Evolutionary conservation across 2,888 invertebrate genomes (phyloP), one percentile per base, ranked within the genome.

Genomic region (Cenopis cana): DNA sequence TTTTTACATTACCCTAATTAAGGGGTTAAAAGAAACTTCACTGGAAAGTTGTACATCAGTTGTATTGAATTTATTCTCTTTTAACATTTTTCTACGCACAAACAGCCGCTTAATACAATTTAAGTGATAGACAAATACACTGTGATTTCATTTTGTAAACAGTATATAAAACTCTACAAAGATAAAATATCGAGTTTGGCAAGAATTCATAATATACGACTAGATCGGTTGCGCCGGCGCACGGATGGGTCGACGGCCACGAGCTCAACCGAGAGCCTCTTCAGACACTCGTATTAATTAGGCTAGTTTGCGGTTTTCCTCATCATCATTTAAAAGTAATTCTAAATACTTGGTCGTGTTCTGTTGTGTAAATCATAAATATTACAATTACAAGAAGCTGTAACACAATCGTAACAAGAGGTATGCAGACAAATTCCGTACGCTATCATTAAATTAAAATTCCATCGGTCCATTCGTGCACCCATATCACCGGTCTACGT

Each of bases 151-250:
- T 90, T 89, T 91, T 91, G 91, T 91, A 92, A 91, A 92, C 90
- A 88, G 88, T 89, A 90, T 91, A 91, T 91, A 92, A 92, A 92
- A 92, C 91, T 92, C 91, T 91, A 92, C 90, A 91, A 91, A 87
- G 91, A 88, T 90, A 92, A 93, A 93, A 92, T 90, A 91, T 92
- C 86, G 90, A 91, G 92, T 93, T 93, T 93, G 93, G 93, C 93
- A 93, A 93, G 93, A 93, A 92, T 92, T 90, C 87, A 90, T 64
- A 64, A 64, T 89, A 64, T 20, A 64, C 52, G 64, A 64, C 64
- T 64, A 64, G 64, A 64, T 64, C 64, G 64, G 64, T 68, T 38
- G 60, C 61, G 55, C 17, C 14, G 46, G 62, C 46, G 62, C 29
- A 29, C 64, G 52, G 52, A 64, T 64, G 54, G 52, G 11, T 36